Conservation (phyloP, 2,113 vertebrate genomes). For the Megaceryle torquata region DNA sequence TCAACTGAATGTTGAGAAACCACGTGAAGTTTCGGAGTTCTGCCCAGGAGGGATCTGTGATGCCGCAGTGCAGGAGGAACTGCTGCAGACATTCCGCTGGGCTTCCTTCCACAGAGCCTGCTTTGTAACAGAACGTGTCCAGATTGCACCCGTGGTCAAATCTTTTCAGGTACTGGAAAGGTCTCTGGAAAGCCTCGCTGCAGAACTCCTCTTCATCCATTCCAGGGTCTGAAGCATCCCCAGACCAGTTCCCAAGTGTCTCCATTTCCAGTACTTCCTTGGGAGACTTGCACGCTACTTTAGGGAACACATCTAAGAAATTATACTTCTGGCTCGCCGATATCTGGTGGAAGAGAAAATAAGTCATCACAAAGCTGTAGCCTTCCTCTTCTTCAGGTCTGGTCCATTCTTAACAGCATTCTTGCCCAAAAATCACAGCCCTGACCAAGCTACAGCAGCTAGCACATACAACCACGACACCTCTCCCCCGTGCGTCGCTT, state of each 20-base stretch:
- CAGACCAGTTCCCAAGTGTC: constrained; percentile 28
- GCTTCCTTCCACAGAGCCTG: constrained; percentile 74
- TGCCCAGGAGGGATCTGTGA: constrained; percentile 89
- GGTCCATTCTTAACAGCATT: neutral
- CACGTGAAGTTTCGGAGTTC: constrained; percentile 89
- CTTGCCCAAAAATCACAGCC: neutral
- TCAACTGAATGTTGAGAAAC: constrained; percentile 89
- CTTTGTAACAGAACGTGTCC: constrained; percentile 77
- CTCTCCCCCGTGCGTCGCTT: neutral
- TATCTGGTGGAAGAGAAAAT: constrained; percentile 21
- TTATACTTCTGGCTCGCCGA: constrained; percentile 7
- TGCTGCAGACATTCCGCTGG: constrained; percentile 86
- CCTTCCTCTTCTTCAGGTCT: neutral
- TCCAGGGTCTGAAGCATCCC: constrained; percentile 66
- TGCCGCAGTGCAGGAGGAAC: constrained; percentile 86
- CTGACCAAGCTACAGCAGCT: neutral
- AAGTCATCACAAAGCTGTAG: neutral
- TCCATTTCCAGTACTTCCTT: constrained; percentile 84
- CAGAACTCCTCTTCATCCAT: constrained; percentile 86
- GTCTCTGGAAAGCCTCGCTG: constrained; percentile 88
- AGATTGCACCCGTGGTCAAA: constrained; percentile 74
- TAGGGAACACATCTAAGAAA: constrained; percentile 88
- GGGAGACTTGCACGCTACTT: constrained; percentile 85
- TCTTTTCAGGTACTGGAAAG: constrained; percentile 89
- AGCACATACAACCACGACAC: neutral